Percentiles rank a stretch among this genome's conserved stretches.
Evolutionary conservation across 2,888 invertebrate species (phyloP).

Genomic region (Spatulosminthurus flaviceps): DNA sequence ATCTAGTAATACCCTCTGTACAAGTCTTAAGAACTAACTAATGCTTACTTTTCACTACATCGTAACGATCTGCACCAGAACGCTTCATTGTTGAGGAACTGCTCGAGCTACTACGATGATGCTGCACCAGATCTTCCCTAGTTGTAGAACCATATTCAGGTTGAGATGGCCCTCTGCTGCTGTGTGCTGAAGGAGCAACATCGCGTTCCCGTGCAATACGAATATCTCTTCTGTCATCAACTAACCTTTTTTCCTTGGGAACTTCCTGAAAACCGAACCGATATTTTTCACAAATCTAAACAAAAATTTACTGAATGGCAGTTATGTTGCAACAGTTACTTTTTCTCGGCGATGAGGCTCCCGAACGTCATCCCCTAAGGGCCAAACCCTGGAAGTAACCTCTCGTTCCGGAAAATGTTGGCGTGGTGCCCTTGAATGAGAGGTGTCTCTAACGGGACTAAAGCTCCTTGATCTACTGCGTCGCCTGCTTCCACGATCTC

Average conservation of each 20-base stretch:
- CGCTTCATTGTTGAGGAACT: background rate
- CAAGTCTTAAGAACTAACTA: background rate
- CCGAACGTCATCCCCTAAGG: background rate
- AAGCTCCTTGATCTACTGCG: constrained; percentile 34
- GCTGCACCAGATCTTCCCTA: constrained; percentile 15
- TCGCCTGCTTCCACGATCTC: constrained; percentile 27
- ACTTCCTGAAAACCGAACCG: constrained; percentile 42
- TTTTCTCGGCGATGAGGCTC: constrained; percentile 35
- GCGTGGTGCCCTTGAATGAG: background rate
- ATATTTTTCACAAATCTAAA: too few species aligned
- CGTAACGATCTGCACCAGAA: constrained; percentile 43
- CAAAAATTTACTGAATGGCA: background rate
- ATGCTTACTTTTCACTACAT: constrained; percentile 31
- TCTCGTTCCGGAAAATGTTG: constrained; percentile 23
- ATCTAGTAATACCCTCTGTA: too few species aligned
- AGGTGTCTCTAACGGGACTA: constrained; percentile 35
- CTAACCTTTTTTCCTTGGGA: constrained; percentile 24
- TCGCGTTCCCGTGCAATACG: constrained; percentile 45
- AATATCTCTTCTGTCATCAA: constrained; percentile 24
- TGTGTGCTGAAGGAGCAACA: background rate
- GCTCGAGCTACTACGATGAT: constrained; percentile 10
- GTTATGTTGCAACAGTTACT: background rate
- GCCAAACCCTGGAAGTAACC: background rate
- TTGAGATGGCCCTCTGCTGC: background rate
- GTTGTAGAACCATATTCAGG: constrained; percentile 31